Evolutionary conservation across 1,140 invertebrate species (phyloP), one percentile per base, ranked within the genome.

Genomic region (Caenorhabditis remanei): DNA sequence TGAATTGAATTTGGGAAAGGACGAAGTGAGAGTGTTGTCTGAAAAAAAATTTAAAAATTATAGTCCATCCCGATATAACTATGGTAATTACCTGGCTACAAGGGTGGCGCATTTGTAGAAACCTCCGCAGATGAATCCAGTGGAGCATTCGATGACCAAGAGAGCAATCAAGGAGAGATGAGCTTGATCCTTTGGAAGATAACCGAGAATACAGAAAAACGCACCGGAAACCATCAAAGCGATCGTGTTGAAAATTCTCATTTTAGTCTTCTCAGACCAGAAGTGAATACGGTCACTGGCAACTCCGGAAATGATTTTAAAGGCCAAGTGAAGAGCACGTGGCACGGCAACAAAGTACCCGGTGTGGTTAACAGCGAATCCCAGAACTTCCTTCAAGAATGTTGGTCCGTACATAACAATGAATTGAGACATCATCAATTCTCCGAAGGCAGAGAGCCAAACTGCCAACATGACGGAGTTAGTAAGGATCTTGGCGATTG

Each of bases 21-120:
- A 89, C 88, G 55, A 89, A 89, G 87, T 89, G 88, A 85, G 82
- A 85, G 71, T 89, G 87, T 75, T 89, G 88, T 83, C 88, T 89
- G 87, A 83, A 89, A 88, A 8, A 41, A n/a, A 19, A 63, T 53
- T 5, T 4, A 71, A n/a, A 7, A 11, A 67, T 24, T 24, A 7
- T 65, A 32, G 32, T 1, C 32, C 2, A 67, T 85, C 24, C 2
- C 1, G 9, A 16, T n/a, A 13, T 14, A 11, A 41, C 24, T 2
- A 46, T 71, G 65, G 53, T 13, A 63, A 21, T 14, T 53, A 84
- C 88, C 88, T 88, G 16, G 88, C 87, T 19, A 89, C 88, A 11
- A 89, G 67, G 9, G 88, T 89, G 32, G 86, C 88, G 48, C 88
- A 89, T 55, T 89, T 89, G 88, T 89, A 89, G 48, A 89, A 89